Evolutionary conservation across 2,888 invertebrate genomes (phyloP).

Genomic region (Drosophila mimica): DNA sequence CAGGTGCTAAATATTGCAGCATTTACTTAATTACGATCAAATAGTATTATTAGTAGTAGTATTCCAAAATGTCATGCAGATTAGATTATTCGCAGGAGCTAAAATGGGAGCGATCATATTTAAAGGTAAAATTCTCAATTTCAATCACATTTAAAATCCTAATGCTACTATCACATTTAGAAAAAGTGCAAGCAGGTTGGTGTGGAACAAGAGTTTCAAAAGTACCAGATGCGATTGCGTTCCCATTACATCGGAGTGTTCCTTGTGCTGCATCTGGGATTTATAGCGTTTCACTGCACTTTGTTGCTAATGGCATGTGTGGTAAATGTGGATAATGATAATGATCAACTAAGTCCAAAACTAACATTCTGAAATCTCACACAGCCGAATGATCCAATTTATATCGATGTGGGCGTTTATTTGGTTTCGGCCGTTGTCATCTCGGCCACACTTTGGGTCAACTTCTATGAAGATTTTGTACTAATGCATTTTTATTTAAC

Average conservation of each 20-base stretch:
- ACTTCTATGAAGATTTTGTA: conserved; percentile 22
- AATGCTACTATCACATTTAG: conserved; percentile 6
- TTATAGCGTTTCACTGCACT: conserved; percentile 2
- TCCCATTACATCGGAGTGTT: conserved; percentile 38
- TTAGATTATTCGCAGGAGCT: conserved; percentile 25
- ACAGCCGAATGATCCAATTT: conserved; percentile 2
- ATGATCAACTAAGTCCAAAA: background rate
- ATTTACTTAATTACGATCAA: conserved; percentile 1
- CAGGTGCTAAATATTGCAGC: background rate
- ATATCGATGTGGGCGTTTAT: conserved; percentile 34
- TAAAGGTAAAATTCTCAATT: conserved; percentile 25
- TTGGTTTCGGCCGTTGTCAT: background rate
- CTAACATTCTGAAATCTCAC: no score
- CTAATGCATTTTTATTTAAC: conserved; percentile 19
- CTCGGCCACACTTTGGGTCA: conserved; percentile 27
- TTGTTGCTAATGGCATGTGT: conserved; percentile 34
- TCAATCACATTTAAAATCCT: background rate
- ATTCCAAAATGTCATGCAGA: conserved; percentile 26
- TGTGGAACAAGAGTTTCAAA: conserved; percentile 15
- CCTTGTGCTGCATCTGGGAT: conserved; percentile 30
- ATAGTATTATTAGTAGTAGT: background rate
- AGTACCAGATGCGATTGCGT: conserved; percentile 26
- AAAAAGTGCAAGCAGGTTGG: conserved; percentile 29
- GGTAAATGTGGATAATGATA: conserved; percentile 33
- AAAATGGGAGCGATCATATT: conserved; percentile 23